Evolutionary conservation across 2,797 vertebrate species (phyloP).

Genomic region (Pipistrellus kuhlii): DNA sequence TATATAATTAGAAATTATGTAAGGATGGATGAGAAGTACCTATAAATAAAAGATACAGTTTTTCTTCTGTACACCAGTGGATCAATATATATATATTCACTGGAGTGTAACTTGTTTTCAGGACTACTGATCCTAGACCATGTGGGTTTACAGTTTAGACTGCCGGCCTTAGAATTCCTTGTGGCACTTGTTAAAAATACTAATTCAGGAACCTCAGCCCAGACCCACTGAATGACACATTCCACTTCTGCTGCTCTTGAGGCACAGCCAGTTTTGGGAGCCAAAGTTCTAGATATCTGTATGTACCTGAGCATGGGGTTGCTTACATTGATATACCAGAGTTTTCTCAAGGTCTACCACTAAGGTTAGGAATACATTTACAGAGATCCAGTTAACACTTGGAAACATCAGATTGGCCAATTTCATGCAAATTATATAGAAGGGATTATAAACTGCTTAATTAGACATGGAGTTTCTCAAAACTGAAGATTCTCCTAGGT

Average conservation of each 20-base stretch:
- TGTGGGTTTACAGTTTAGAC: neutral
- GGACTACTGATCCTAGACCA: neutral
- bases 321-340: neutral
- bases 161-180: neutral
- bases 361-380: neutral
- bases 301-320: neutral
- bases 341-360: neutral
- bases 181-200: neutral
- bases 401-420: neutral
- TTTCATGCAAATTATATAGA: neutral
- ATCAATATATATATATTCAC: neutral
- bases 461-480: neutral
- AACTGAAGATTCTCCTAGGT: neutral
- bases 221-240: neutral
- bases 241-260: neutral
- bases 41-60: neutral
- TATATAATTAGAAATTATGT: neutral
- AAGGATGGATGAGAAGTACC: neutral
- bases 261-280: neutral
- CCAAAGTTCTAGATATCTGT: neutral
- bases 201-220: neutral
- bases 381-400: neutral
- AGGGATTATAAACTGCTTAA: neutral
- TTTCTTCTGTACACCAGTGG: neutral
- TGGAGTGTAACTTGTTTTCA: constrained; percentile 10